Evolutionary conservation across 2,888 invertebrate genomes (phyloP).

Genomic region (Archips xylosteana): DNA sequence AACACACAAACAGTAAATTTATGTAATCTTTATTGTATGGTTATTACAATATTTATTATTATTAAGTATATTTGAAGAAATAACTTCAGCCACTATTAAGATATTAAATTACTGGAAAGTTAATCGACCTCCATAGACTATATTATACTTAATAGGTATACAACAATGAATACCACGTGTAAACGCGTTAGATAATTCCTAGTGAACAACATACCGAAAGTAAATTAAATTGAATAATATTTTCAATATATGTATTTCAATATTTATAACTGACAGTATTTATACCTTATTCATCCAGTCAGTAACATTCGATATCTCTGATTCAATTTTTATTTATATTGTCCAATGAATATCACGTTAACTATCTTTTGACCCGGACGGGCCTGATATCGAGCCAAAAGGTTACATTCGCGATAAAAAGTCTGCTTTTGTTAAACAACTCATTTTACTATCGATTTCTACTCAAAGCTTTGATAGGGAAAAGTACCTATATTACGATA

Average conservation of each 20-base stretch:
- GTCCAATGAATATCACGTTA: constrained; percentile 8
- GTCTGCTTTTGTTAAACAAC: constrained; percentile 8
- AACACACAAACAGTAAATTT: background rate
- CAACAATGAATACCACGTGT: too few relatives aligned
- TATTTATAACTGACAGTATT: background rate
- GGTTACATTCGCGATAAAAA: constrained; percentile 23
- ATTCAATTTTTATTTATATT: constrained; percentile 18
- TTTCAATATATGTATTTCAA: background rate
- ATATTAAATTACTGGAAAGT: background rate
- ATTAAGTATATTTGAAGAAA: background rate
- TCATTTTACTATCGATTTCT: background rate
- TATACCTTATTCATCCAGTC: background rate
- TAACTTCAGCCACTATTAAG: background rate
- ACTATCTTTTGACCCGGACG: constrained; percentile 27
- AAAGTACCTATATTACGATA: background rate
- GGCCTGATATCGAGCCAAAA: background rate
- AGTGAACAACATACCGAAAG: background rate
- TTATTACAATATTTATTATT: background rate
- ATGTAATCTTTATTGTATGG: background rate
- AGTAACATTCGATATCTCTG: background rate
- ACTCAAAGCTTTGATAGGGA: background rate
- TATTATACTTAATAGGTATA: background rate
- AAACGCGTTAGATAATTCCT: background rate
- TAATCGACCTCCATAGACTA: background rate
- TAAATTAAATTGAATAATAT: background rate